Evolutionary conservation across 2,888 invertebrate genomes (phyloP).

Genomic region (Plemyria rubiginata): DNA sequence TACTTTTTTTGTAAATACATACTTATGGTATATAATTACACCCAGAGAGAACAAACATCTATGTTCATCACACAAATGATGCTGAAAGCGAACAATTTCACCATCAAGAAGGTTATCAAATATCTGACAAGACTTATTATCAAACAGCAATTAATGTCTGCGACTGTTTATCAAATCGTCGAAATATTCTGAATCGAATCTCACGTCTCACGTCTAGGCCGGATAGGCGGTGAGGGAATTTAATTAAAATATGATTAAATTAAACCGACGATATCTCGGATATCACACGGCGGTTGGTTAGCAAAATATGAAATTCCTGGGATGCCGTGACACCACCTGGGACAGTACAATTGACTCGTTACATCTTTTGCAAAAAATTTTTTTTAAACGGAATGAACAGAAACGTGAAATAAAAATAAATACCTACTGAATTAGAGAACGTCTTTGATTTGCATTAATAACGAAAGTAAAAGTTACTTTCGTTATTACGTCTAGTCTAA

Average conservation of each 20-base stretch:
- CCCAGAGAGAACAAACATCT: too few relatives aligned
- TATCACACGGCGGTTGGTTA: conserved; percentile 41
- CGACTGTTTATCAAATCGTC: conserved; percentile 22
- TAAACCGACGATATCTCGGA: conserved; percentile 43
- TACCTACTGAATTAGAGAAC: too few relatives aligned
- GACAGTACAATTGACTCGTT: neutral
- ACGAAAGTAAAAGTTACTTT: too few relatives aligned
- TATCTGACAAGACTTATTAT: conserved; percentile 8
- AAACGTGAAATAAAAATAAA: neutral
- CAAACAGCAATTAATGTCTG: conserved; percentile 4
- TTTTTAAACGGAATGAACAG: conserved; percentile 3
- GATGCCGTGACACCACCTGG: conserved; percentile 20
- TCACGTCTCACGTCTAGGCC: conserved; percentile 23
- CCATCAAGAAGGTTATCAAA: conserved; percentile 1
- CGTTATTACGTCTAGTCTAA: too few relatives aligned
- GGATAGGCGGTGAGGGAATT: conserved; percentile 54
- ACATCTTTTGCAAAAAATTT: conserved; percentile 8
- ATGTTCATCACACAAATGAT: too few relatives aligned
- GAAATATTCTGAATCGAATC: conserved; percentile 31
- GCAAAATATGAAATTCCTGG: conserved; percentile 58
- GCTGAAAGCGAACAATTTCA: neutral
- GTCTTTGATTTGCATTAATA: too few relatives aligned
- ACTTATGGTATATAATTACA: too few relatives aligned
- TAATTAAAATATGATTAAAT: conserved; percentile 58
- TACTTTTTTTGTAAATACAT: too few relatives aligned